These are phyloP conservation scores for Ostrea edulis DNA, from an alignment of 1,140 invertebrate species.

Conservation along the genomic window DNA sequence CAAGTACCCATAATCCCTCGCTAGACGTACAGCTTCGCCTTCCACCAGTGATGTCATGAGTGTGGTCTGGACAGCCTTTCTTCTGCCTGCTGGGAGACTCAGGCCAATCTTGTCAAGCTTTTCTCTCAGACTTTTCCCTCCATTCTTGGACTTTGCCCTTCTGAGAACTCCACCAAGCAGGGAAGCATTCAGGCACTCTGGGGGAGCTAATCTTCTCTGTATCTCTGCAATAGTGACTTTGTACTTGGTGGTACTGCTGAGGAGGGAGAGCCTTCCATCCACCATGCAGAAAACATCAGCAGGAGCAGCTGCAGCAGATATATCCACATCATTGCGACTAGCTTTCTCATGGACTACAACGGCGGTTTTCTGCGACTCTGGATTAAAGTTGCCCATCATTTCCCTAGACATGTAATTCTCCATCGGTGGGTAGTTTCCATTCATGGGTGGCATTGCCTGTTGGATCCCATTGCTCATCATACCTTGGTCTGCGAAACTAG, in stretches of 20 bases:
- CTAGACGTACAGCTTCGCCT: slow-evolving; percentile 98
- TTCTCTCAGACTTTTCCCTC: slow-evolving; percentile 95
- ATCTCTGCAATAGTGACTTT: slow-evolving; percentile 99
- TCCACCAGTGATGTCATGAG: slow-evolving; percentile 97
- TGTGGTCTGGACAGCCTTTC: slow-evolving; percentile 99
- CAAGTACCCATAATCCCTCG: slow-evolving; percentile 97
- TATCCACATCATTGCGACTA: slow-evolving; percentile 62
- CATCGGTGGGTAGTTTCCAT: slow-evolving; percentile 30
- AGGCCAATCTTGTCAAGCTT: slow-evolving; percentile 99
- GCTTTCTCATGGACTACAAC: slow-evolving; percentile 43
- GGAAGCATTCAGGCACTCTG: slow-evolving; percentile 99
- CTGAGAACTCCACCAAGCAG: slow-evolving; percentile 98
- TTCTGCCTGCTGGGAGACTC: slow-evolving; percentile 97
- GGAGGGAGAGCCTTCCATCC: slow-evolving; percentile 95
- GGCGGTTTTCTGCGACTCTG: slow-evolving; percentile 20
- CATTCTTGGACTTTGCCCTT: slow-evolving; percentile 99
- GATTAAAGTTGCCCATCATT: background rate
- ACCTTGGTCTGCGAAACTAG: background rate
- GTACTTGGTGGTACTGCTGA: slow-evolving; percentile 99
- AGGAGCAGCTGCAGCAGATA: slow-evolving; percentile 78
- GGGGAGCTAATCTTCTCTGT: slow-evolving; percentile 96
- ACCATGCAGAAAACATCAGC: slow-evolving; percentile 91
- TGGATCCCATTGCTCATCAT: slow-evolving; percentile 11
- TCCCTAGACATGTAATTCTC: slow-evolving; percentile 40
- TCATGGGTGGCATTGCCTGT: background rate